Base-by-base conservation (phyloP, 1,140 invertebrate species). In the Protaetia brevitarsis region DNA sequence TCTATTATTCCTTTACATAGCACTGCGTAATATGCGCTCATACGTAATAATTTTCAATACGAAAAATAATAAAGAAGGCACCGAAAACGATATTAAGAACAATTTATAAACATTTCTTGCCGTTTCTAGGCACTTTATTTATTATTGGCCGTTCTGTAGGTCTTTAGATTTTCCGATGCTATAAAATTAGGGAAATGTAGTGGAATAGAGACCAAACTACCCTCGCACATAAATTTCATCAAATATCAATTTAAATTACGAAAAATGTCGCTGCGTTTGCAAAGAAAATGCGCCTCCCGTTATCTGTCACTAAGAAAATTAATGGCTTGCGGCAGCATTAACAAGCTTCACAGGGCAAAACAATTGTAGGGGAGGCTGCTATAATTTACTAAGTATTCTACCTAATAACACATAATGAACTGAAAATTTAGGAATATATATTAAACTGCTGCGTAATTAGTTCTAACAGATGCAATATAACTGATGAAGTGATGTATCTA, bases 241-340 rank as follows among this genome's bases (percentile, higher is more conserved):
- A 51, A 51, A 51, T 51, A 51, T 51, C 41, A 51, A 51, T 51
- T 51, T 51, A 51, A 51, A 51, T 51, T 51, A 51, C 41, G 19
- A 23, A 51, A 51, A 51, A 51, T 51, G 26, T 51, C 41, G 41
- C 41, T 51, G 19, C 7, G 41, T 51, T 23, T 19, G 41, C 16
- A 19, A 23, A 16, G 26, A 51, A 51, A 45, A 51, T 23, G 16
- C 41, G 21, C 26, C 41, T 51, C 26, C 41, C 13, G 21, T 51
- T 19, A 10, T 13, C 41, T 13, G 34, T n/a, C n/a, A n/a, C n/a
- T n/a, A 10, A 16, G 34, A 10, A 11, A 37, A 37, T 51, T 51
- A 51, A 51, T 51, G n/a, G 41, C 19, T 51, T 51, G 41, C 41
- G 41, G 41, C 26, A n/a, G n/a, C n/a, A n/a, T n/a, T n/a, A n/a